Conservation (phyloP, 2,113 vertebrate genomes). For the Hystrix brachyura region DNA sequence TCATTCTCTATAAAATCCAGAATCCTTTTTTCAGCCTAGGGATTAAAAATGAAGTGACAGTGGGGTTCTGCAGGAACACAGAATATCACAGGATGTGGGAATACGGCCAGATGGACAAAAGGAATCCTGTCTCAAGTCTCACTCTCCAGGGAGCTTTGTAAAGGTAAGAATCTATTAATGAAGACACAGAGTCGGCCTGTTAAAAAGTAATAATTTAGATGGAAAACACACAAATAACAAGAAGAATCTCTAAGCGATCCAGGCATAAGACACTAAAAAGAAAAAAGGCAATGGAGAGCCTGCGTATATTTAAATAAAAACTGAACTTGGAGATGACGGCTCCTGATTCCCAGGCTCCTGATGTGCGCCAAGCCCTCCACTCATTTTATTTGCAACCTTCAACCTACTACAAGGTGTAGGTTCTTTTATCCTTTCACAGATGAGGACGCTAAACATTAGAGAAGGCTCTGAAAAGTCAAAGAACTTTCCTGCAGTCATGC, state of each 20-base stretch:
- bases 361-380: background rate
- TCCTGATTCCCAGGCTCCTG: background rate
- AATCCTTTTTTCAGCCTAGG: conserved; percentile 3
- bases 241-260: conserved; percentile 24
- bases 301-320: conserved; percentile 31
- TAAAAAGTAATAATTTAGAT: background rate
- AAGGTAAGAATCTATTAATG: background rate
- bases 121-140: background rate
- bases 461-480: conserved; percentile 22
- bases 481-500: background rate
- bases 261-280: background rate
- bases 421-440: background rate
- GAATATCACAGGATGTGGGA: background rate
- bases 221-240: background rate
- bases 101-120: background rate
- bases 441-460: background rate
- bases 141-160: conserved; percentile 23
- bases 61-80: background rate
- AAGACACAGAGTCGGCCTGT: background rate
- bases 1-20: conserved; percentile 48
- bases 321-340: background rate
- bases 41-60: background rate
- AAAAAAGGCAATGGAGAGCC: background rate
- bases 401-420: background rate
- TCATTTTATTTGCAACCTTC: background rate